Evolutionary conservation across 2,888 invertebrate species (phyloP), one percentile per base, ranked within the genome.

Genomic region (Tolmerus cingulatus): DNA sequence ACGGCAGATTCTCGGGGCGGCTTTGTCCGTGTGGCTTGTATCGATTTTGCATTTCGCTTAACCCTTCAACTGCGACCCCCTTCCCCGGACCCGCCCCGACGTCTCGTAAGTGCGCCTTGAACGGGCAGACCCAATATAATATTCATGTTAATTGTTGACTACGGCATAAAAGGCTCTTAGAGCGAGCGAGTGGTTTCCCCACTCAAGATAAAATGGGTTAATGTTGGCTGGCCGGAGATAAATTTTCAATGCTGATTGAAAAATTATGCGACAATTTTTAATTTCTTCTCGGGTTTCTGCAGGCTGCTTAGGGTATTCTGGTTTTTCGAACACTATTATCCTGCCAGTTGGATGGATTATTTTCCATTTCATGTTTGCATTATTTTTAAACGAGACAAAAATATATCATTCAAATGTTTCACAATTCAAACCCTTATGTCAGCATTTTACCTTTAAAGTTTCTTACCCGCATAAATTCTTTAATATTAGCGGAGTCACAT

Each of bases 21-120:
- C 74, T 84, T 84, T 40, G 37, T 43, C 84, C 66, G 57, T 84
- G 84, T 74, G 57, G 66, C 37, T 84, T 84, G 66, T 84, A 84
- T 84, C 66, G 84, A 84, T 84, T 84, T 84, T 84, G 37, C 74
- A 40, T 84, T 84, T 74, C 74, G 74, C 66, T 66, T 84, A 84
- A 84, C 84, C 84, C 84, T 84, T 84, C 66, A 37, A 40, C 66
- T 34, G 84, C 37, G n/a, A n/a, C 2, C 30, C 30, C 19, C 55
- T 30, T 19, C 2, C 14, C n/a, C 74, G 30, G 5, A 51, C 46
- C 14, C 19, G 76, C 76, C 14, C 43, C 16, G 34, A 55, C 3
- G 81, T 81, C 81, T 55, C 81, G 51, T 51, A 81, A 46, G 8
- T 78, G 23, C 78, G 78, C 78, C 78, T 78, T 43, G 78, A 78